Percentiles rank a stretch among this genome's conserved stretches.
Evolutionary conservation across 2,797 vertebrate genomes (phyloP).

Genomic region (Antrozous pallidus): DNA sequence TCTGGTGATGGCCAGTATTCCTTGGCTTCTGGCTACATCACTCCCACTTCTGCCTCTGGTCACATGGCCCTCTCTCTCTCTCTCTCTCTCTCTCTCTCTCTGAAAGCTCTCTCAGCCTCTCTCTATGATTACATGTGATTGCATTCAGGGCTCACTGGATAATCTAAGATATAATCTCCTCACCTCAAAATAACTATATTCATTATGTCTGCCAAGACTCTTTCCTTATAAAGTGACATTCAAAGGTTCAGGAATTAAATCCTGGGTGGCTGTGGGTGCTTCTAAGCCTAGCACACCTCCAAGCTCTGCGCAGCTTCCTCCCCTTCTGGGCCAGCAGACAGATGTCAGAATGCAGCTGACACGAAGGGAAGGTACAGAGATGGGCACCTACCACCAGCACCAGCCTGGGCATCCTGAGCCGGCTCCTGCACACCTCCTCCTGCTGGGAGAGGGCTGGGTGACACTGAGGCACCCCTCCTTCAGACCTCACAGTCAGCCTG

Average conservation of each 20-base stretch:
- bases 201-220: background rate
- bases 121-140: background rate
- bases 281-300: background rate
- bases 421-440: background rate
- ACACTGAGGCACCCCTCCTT: background rate
- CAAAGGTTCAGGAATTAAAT: background rate
- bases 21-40: background rate
- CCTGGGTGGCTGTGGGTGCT: background rate
- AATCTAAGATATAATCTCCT: background rate
- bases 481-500: background rate
- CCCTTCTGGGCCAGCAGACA: background rate
- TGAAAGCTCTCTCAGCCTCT: background rate
- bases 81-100: background rate
- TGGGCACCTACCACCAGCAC: fast-evolving
- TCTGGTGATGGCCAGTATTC: no score
- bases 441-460: background rate
- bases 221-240: background rate
- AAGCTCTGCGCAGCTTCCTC: background rate
- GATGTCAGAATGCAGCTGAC: background rate
- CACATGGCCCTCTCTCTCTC: background rate
- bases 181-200: background rate
- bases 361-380: no score
- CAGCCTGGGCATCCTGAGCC: background rate
- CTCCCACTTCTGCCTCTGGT: background rate
- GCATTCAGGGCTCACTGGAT: background rate